Evolutionary conservation across 2,797 vertebrate species (phyloP), one percentile per base, ranked within the genome.

Genomic region (Platyrinchus mystaceus): DNA sequence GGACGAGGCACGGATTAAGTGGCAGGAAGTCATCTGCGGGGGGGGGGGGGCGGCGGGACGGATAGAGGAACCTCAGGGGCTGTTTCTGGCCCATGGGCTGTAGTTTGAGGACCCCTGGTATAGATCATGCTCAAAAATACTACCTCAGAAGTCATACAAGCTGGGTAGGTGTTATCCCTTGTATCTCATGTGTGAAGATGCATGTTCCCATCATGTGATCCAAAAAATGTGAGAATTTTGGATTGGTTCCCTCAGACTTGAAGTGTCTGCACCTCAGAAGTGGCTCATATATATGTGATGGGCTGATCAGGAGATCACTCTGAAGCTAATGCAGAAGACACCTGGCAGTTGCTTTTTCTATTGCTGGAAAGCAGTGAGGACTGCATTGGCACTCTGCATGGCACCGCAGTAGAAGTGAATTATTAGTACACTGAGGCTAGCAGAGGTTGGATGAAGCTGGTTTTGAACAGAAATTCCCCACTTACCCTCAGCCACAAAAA

Each of bases 101-200:
- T n/a, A n/a, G n/a, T n/a, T n/a, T n/a, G n/a, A n/a, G n/a, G n/a
- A n/a, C n/a, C n/a, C n/a, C n/a, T n/a, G n/a, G 6, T 30, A 24
- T 64, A 64, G 34, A 7, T 71, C 12, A 9, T 24, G 6, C 80
- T 87, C 37, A 62, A 7, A 43, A 56, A 39, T 27, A 22, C 9
- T 19, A 8, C 53, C 7, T 81, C 32, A 77, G 78, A 62, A 62
- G 39, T 27, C 23, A 8, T 37, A 12, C 7, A 26, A 32, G 5
- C 10, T 4, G 2, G 6, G 10, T 14, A 47, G 59, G 6, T 76
- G 17, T 13, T 2, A 1, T 77, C 17, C 30, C 28, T 56, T 41
- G 24, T 19, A 7, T 52, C 32, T 32, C n/a, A 7, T 0, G 0
- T 32, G 10, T 58, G 26, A 53, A 27, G n/a, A 23, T 67, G 30